Percentiles rank a stretch among this genome's conserved stretches.
Evolutionary conservation across 2,113 vertebrate species (phyloP).

Genomic region (Coregonus clupeaformis): DNA sequence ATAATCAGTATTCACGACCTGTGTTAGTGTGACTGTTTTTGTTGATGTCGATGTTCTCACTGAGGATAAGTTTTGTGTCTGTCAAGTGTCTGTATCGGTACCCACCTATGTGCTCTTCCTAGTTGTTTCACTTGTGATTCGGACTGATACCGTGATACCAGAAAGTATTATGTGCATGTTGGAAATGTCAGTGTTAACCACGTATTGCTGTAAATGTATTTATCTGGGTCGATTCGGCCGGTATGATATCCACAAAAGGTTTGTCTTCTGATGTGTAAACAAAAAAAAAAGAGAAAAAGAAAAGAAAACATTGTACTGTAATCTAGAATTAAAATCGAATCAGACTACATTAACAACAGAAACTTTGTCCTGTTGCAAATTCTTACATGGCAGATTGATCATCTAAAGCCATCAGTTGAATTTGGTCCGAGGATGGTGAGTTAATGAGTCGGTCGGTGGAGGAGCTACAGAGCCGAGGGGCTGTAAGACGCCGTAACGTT

Average conservation of each 20-base stretch:
- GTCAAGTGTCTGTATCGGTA: constrained; percentile 61
- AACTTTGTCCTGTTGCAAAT: constrained; percentile 71
- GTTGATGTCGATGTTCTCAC: constrained; percentile 50
- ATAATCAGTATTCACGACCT: constrained; percentile 61
- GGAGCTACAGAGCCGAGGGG: constrained; percentile 22
- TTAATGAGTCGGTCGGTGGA: constrained; percentile 17
- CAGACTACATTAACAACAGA: constrained; percentile 59
- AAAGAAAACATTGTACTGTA: constrained; percentile 62
- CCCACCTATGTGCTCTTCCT: constrained; percentile 59
- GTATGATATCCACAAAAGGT: constrained; percentile 54
- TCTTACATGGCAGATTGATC: constrained; percentile 48
- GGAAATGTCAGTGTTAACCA: constrained; percentile 62
- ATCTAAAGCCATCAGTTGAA: constrained; percentile 33
- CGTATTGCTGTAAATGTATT: constrained; percentile 72
- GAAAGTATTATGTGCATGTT: constrained; percentile 76
- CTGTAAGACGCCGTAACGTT: constrained; percentile 29
- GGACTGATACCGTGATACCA: constrained; percentile 61
- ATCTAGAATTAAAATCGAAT: constrained; percentile 73
- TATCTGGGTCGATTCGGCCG: constrained; percentile 58
- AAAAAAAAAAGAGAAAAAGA: constrained; percentile 30
- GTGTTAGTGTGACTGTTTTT: constrained; percentile 29
- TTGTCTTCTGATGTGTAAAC: constrained; percentile 62
- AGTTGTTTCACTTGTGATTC: constrained; percentile 56
- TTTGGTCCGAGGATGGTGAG: constrained; percentile 17
- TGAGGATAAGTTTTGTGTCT: constrained; percentile 39